phyloP scores from a whole-genome alignment of 1,140 invertebrate species.

The Drosophila orosa region DNA sequence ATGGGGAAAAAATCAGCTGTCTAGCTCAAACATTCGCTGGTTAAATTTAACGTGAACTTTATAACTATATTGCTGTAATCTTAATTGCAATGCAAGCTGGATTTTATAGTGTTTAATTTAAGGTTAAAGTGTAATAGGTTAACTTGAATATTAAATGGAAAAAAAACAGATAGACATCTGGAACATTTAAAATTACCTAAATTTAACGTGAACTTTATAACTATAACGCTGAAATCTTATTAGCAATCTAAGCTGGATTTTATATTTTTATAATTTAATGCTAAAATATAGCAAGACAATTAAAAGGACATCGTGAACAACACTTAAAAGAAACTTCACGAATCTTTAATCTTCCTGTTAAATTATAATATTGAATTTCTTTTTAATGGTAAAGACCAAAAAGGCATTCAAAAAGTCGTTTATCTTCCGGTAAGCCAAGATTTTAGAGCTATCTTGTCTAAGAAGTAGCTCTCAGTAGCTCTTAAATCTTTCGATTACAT shows the following conservation, averaged over 20 bases:
- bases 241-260: neutral
- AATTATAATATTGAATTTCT: neutral
- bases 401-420: neutral
- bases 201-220: neutral
- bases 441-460: neutral
- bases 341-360: neutral
- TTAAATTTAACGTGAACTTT: neutral
- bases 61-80: neutral
- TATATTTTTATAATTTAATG: neutral
- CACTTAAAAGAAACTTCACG: no score
- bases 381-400: neutral
- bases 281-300: no score
- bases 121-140: neutral
- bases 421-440: neutral
- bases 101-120: neutral
- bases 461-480: neutral
- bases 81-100: neutral
- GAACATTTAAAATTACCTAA: no score
- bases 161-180: no score
- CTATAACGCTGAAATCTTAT: fast-evolving
- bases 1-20: neutral
- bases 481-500: no score
- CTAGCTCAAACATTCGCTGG: neutral
- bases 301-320: no score
- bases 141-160: neutral